phyloP scores from a whole-genome alignment of 2,888 invertebrate species.

The Pseudeuparius sepicola region DNA sequence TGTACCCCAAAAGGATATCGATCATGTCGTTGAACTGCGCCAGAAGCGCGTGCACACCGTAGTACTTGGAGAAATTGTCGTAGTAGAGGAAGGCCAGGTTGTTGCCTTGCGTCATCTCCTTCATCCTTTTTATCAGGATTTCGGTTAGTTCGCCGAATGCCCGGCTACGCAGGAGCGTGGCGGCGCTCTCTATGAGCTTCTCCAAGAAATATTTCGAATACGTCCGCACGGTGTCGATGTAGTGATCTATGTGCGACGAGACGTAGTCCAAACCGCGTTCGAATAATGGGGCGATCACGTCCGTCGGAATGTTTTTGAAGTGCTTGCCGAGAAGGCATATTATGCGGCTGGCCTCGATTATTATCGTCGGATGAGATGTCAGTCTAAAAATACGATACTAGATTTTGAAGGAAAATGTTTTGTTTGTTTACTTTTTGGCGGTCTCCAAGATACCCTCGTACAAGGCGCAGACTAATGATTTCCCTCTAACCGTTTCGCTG shows the following conservation, averaged over 20 bases:
- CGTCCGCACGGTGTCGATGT: slow-evolving; percentile 53
- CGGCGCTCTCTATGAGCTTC: too few relatives aligned
- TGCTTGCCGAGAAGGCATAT: slow-evolving; percentile 28
- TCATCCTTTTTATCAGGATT: slow-evolving; percentile 23
- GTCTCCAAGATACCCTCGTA: slow-evolving; percentile 31
- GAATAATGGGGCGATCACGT: slow-evolving; percentile 28
- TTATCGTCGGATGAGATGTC: slow-evolving; percentile 28
- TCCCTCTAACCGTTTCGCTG: slow-evolving; percentile 23
- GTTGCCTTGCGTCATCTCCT: slow-evolving; percentile 19
- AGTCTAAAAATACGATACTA: slow-evolving; percentile 25
- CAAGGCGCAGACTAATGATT: slow-evolving; percentile 28
- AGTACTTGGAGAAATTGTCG: slow-evolving; percentile 22
- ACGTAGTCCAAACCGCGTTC: slow-evolving; percentile 40
- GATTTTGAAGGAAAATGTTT: slow-evolving; percentile 3
- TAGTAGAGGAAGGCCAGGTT: slow-evolving; percentile 24
- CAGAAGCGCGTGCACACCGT: slow-evolving; percentile 22
- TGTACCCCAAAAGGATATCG: slow-evolving; percentile 19
- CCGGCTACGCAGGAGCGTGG: too few relatives aligned
- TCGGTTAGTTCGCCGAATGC: slow-evolving; percentile 19
- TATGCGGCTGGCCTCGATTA: slow-evolving; percentile 32
- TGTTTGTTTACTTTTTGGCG: slow-evolving; percentile 30
- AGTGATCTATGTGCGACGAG: slow-evolving; percentile 52
- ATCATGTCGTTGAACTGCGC: slow-evolving; percentile 21
- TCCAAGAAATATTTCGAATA: slow-evolving; percentile 44
- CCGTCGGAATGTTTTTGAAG: slow-evolving; percentile 25